Evolutionary conservation across 2,113 vertebrate species (phyloP).

Genomic region (Sardina pilchardus): DNA sequence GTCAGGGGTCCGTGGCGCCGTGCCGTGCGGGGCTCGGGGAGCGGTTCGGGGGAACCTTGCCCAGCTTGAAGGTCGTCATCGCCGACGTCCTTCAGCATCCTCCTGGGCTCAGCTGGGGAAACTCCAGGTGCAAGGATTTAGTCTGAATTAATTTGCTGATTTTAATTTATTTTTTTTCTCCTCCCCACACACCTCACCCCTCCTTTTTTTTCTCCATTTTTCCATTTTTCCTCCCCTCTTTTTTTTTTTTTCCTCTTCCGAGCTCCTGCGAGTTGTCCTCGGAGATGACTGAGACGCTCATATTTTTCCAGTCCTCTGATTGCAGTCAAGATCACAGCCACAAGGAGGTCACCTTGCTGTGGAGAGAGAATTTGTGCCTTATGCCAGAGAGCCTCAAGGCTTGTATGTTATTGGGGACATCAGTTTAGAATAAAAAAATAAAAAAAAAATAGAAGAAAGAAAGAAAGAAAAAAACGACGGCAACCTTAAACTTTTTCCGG

Average conservation of each 20-base stretch:
- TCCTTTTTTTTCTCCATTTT: not conserved
- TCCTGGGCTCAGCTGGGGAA: constrained; percentile 46
- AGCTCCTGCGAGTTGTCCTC: constrained; percentile 46
- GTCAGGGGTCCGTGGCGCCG: constrained; percentile 15
- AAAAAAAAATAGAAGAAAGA: not conserved
- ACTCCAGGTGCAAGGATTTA: constrained; percentile 48
- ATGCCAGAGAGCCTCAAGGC: not conserved
- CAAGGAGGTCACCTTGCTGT: constrained; percentile 19
- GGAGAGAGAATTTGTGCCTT: not conserved
- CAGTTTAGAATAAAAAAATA: not conserved
- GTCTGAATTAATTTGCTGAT: constrained; percentile 50
- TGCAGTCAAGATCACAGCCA: constrained; percentile 32
- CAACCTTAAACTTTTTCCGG: not conserved
- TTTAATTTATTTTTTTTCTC: constrained; percentile 23
- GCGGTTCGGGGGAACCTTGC: constrained; percentile 47
- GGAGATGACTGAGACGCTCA: constrained; percentile 32
- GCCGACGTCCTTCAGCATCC: constrained; percentile 52
- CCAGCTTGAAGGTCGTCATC: constrained; percentile 50
- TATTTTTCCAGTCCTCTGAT: constrained; percentile 33
- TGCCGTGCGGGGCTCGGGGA: constrained; percentile 30
- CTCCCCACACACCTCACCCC: not conserved
- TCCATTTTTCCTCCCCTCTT: not conserved
- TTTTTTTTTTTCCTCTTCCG: too few relatives aligned
- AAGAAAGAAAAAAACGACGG: not conserved
- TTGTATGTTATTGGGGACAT: constrained; percentile 6